Percentiles rank a stretch among this genome's conserved stretches.
Conservation (phyloP, 2,888 invertebrate species). For the Eristalis intricaria region DNA sequence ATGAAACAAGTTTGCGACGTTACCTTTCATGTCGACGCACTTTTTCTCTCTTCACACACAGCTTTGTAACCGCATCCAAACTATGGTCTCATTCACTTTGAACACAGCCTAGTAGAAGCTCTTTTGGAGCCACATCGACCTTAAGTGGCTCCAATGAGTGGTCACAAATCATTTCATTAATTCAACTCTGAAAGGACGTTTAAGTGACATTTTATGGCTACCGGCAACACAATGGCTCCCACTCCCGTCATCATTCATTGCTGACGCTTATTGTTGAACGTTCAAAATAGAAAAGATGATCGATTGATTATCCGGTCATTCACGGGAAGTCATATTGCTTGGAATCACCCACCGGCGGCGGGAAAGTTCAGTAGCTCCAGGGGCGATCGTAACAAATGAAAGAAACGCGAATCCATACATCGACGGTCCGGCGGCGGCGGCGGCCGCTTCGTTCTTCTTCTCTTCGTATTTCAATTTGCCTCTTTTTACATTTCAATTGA, state of each 20-base stretch:
- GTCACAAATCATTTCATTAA: no score
- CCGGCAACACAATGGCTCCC: not conserved
- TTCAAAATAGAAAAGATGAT: not conserved
- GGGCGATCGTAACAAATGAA: not conserved
- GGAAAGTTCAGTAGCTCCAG: conserved; percentile 5
- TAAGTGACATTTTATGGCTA: not conserved
- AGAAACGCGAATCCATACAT: conserved; percentile 34
- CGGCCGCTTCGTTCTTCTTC: not conserved
- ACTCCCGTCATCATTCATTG: not conserved
- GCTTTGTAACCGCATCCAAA: no score
- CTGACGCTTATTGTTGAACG: not conserved
- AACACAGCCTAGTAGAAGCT: no score
- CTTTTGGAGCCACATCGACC: no score
- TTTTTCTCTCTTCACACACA: no score
- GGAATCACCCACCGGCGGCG: not conserved
- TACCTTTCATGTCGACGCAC: no score
- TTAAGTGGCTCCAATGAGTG: no score
- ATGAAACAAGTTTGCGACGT: no score
- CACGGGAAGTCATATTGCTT: conserved; percentile 14
- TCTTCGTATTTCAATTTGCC: not conserved
- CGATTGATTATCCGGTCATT: not conserved
- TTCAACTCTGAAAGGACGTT: not conserved
- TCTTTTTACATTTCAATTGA: conserved; percentile 26
- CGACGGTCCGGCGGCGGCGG: no score
- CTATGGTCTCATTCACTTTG: no score